These are phyloP conservation scores for Diaprepes abbreviatus DNA, from an alignment of 2,888 invertebrate genomes.

Conservation along the genomic window DNA sequence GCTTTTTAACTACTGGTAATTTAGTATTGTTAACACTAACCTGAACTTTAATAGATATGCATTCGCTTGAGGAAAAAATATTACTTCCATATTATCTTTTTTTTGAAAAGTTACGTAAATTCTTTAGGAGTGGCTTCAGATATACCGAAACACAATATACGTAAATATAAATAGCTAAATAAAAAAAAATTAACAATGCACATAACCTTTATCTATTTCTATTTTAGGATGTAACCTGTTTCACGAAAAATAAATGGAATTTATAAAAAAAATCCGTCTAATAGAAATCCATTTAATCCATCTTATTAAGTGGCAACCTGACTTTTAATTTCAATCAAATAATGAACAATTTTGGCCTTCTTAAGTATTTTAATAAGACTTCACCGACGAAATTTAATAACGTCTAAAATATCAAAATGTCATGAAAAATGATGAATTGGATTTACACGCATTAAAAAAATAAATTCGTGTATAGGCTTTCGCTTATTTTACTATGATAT, in stretches of 20 bases:
- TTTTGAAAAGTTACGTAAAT: too few relatives aligned
- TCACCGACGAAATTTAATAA: slow-evolving; percentile 40
- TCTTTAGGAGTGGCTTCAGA: too few relatives aligned
- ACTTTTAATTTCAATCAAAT: slow-evolving; percentile 38
- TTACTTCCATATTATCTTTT: too few relatives aligned
- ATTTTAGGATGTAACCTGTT: not conserved
- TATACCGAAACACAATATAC: too few relatives aligned
- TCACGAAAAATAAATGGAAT: not conserved
- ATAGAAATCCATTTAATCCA: slow-evolving; percentile 35
- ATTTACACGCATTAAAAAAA: slow-evolving; percentile 37
- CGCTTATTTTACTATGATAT: slow-evolving; percentile 35
- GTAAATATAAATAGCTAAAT: too few relatives aligned
- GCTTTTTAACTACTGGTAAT: too few relatives aligned
- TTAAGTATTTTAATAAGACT: slow-evolving; percentile 31
- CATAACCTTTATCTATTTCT: not conserved
- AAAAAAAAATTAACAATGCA: too few relatives aligned
- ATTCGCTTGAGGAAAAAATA: too few relatives aligned
- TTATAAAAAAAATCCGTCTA: not conserved
- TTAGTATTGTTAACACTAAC: too few relatives aligned
- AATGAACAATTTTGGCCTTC: slow-evolving; percentile 30
- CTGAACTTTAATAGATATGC: too few relatives aligned
- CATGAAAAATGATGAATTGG: slow-evolving; percentile 47
- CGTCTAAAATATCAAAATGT: slow-evolving; percentile 42
- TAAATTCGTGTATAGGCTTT: slow-evolving; percentile 38
- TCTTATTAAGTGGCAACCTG: slow-evolving; percentile 44